Conservation (phyloP, 2,113 vertebrate genomes). For the Psephotus haematonotus region DNA sequence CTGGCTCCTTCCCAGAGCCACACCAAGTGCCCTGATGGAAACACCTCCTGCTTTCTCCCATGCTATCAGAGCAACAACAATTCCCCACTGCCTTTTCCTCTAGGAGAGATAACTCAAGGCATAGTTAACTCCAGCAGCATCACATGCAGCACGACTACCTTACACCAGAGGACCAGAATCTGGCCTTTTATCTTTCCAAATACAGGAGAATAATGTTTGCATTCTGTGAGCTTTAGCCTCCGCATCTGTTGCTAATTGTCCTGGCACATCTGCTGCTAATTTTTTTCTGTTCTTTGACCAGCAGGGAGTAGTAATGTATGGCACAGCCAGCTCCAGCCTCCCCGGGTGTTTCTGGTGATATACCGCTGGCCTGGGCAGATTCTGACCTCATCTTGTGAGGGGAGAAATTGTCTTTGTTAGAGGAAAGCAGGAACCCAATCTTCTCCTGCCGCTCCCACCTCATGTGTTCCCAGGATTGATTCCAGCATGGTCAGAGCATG, state of each 20-base stretch:
- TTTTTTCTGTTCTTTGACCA: conserved; percentile 59
- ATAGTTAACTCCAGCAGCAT: not conserved
- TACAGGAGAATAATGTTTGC: conserved; percentile 26
- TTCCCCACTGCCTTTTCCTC: not conserved
- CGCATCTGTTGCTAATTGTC: conserved; percentile 67
- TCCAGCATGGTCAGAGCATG: not conserved
- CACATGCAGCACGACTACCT: not conserved
- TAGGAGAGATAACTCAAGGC: not conserved
- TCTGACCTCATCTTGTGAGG: not conserved
- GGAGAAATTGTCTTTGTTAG: not conserved
- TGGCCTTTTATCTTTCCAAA: conserved; percentile 39
- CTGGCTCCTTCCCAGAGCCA: not conserved
- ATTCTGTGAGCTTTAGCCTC: conserved; percentile 62
- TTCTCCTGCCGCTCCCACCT: not conserved
- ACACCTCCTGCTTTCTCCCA: not conserved
- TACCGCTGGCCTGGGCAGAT: not conserved
- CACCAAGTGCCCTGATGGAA: accelerated
- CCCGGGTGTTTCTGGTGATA: not conserved
- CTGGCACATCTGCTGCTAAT: conserved; percentile 69
- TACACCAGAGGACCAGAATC: conserved; percentile 36
- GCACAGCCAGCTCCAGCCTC: conserved; percentile 32
- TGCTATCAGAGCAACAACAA: not conserved
- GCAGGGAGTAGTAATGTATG: conserved; percentile 63
- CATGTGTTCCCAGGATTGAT: not conserved
- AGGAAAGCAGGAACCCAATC: not conserved